A percentile compares a stretch with the other conserved stretches of the same genome.
Conservation (phyloP, 1,140 invertebrate species). For the Pogonognathellus flavescens region DNA sequence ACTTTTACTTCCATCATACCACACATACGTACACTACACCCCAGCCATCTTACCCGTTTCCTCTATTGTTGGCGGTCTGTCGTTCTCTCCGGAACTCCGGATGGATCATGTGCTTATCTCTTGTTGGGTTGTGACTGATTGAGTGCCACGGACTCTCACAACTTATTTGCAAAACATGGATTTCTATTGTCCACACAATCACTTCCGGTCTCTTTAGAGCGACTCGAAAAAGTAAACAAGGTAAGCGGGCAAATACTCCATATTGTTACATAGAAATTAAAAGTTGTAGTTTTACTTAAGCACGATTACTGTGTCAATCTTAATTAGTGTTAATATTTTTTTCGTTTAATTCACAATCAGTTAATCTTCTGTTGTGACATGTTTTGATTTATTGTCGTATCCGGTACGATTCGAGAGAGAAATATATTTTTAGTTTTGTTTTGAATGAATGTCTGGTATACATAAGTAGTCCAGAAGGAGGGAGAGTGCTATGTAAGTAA, state of each 20-base stretch:
- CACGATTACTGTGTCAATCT: too few relatives aligned
- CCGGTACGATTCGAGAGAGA: too few relatives aligned
- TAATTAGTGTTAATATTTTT: too few relatives aligned
- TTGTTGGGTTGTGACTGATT: conserved; percentile 27
- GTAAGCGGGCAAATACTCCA: too few relatives aligned
- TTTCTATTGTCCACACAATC: not conserved
- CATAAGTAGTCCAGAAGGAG: not conserved
- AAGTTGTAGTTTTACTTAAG: too few relatives aligned
- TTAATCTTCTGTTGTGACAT: too few relatives aligned
- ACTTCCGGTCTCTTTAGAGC: not conserved
- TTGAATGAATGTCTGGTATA: too few relatives aligned
- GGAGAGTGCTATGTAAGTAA: not conserved
- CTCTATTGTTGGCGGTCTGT: conserved; percentile 15
- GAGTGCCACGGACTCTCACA: conserved; percentile 14
- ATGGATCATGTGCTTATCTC: conserved; percentile 39
- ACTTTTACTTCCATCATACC: too few relatives aligned
- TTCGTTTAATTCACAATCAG: too few relatives aligned
- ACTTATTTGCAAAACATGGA: not conserved
- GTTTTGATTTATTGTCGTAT: too few relatives aligned
- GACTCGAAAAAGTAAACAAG: not conserved
- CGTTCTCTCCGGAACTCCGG: conserved; percentile 23
- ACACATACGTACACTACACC: not conserved
- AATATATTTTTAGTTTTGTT: too few relatives aligned
- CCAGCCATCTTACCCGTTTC: conserved; percentile 36
- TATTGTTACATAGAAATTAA: too few relatives aligned